Evolutionary conservation across 2,797 vertebrate species (phyloP).

Genomic region (Typhlichthys eigenmanni): DNA sequence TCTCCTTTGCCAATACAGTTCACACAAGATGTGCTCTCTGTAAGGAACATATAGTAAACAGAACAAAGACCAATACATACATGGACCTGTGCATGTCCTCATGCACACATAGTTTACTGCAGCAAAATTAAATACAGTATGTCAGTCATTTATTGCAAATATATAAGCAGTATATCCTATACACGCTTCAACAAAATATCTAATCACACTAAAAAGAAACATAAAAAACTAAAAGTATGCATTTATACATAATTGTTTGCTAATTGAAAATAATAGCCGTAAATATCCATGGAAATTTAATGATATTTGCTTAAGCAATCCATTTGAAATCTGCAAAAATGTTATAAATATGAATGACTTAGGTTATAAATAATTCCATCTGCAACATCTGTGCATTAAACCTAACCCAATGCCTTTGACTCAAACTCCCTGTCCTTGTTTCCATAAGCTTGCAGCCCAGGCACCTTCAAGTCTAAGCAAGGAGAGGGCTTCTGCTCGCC

Average conservation of each 20-base stretch:
- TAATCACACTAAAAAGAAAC: no score
- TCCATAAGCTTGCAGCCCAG: slow-evolving; percentile 85
- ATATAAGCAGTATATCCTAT: slow-evolving; percentile 5
- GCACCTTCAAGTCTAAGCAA: slow-evolving; percentile 94
- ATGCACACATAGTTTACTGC: slow-evolving; percentile 1
- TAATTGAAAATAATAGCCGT: no score
- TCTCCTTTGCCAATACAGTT: slow-evolving; percentile 9
- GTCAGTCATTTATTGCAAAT: slow-evolving; percentile 5
- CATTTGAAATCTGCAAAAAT: no score
- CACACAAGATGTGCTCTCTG: neutral
- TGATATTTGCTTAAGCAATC: no score
- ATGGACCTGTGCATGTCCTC: neutral
- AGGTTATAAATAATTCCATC: neutral
- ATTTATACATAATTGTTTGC: no score
- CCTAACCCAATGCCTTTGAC: neutral
- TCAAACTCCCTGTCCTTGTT: slow-evolving; percentile 11
- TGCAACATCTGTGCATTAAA: neutral
- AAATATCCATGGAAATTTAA: no score
- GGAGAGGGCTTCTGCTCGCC: slow-evolving; percentile 87
- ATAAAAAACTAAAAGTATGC: no score
- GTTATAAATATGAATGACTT: no score
- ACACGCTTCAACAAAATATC: neutral
- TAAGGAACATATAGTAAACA: neutral
- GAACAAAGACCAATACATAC: slow-evolving; percentile 21
- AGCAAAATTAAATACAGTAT: slow-evolving; percentile 1